Evolutionary conservation across 2,113 vertebrate species (phyloP).

Genomic region (Ochotona princeps): DNA sequence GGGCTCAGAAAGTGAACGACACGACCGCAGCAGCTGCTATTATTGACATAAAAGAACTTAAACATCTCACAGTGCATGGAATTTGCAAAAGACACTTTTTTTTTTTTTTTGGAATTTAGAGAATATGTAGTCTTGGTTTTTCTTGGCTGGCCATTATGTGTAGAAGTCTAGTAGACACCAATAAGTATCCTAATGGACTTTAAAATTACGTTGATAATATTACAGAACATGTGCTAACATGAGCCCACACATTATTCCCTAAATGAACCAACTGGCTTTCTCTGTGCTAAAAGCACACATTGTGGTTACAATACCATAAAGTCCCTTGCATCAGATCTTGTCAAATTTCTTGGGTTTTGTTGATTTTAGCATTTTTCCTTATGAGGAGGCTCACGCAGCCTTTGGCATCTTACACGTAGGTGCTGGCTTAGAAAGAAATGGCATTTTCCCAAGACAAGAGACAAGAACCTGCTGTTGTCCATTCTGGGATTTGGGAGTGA

Average conservation of each 20-base stretch:
- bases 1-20: background rate
- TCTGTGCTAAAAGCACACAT: background rate
- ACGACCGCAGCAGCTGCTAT: background rate
- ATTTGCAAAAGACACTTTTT: slow-evolving; percentile 27
- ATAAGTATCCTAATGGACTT: background rate
- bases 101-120: slow-evolving; percentile 46
- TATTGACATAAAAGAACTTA: background rate
- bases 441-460: slow-evolving; percentile 35
- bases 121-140: slow-evolving; percentile 19
- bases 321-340: background rate
- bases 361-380: background rate
- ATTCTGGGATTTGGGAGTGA: background rate
- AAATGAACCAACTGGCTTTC: background rate
- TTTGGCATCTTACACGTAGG: background rate
- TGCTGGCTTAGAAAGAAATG: slow-evolving; percentile 34
- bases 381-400: background rate
- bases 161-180: slow-evolving; percentile 10
- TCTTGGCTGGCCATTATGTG: slow-evolving; percentile 40
- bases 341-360: background rate
- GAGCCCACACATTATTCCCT: background rate
- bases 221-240: background rate
- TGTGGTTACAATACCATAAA: background rate
- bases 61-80: background rate
- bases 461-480: slow-evolving; percentile 2
- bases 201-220: background rate